Conservation (phyloP, 2,797 vertebrate species). For the Numenius phaeopus region DNA sequence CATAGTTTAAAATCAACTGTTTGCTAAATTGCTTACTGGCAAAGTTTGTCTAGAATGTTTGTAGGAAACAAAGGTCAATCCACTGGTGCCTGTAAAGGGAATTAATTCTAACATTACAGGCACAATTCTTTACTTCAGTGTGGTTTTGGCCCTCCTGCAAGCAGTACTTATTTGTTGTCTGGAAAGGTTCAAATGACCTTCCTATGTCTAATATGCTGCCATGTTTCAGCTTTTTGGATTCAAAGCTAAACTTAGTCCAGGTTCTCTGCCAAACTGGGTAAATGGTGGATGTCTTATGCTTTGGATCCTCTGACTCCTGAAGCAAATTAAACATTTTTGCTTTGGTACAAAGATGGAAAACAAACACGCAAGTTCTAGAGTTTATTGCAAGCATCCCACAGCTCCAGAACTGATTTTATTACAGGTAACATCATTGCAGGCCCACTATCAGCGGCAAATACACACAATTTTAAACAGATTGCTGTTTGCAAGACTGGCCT, state of each 20-base stretch:
- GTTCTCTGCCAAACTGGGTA: not conserved
- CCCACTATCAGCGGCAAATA: not conserved
- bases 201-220: not conserved
- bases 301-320: not conserved
- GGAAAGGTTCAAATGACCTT: not conserved
- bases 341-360: not conserved
- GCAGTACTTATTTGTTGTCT: not conserved
- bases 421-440: not conserved
- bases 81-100: not conserved
- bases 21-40: not conserved
- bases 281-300: not conserved
- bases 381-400: not conserved
- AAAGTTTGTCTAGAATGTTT: not conserved
- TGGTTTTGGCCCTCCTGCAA: not conserved
- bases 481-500: not conserved
- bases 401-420: not conserved
- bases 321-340: not conserved
- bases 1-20: not conserved
- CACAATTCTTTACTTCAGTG: not conserved
- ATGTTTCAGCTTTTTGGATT: not conserved
- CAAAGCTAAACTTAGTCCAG: not conserved
- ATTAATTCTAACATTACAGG: not conserved
- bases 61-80: not conserved
- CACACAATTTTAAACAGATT: not conserved
- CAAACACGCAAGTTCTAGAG: not conserved